Percentiles rank a stretch among this genome's conserved stretches.
These are phyloP conservation scores for Oryctes rhinoceros DNA, from an alignment of 1,140 invertebrate species.

Conservation along the genomic window DNA sequence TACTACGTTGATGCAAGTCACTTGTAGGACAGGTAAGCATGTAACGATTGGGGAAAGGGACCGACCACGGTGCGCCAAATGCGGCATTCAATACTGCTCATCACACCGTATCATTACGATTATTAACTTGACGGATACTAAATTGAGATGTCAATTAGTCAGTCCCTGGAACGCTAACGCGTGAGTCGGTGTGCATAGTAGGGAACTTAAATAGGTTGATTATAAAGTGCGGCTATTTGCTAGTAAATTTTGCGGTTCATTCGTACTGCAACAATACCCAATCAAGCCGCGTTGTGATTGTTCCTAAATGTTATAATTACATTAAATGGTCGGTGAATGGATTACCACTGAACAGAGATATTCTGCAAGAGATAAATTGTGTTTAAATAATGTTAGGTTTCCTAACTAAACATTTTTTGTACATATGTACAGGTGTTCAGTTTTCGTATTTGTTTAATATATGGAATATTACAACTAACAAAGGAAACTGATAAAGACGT, in stretches of 20 bases:
- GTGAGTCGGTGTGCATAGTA: constrained; percentile 22
- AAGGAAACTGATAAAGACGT: too few relatives aligned
- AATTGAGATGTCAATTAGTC: constrained; percentile 47
- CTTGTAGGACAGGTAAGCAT: constrained; percentile 25
- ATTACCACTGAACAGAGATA: not conserved
- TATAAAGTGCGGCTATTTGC: constrained; percentile 44
- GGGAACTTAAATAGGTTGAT: constrained; percentile 45
- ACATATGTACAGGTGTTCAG: too few relatives aligned
- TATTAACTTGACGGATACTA: constrained; percentile 46
- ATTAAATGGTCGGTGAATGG: not conserved
- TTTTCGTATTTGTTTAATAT: too few relatives aligned
- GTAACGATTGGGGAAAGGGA: not conserved
- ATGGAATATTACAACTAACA: too few relatives aligned
- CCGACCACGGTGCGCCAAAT: constrained; percentile 31
- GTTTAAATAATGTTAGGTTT: not conserved
- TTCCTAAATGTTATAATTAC: constrained; percentile 42
- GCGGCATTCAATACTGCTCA: constrained; percentile 43
- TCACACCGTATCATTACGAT: constrained; percentile 46
- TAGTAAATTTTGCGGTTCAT: constrained; percentile 45
- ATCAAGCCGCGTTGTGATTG: constrained; percentile 43
- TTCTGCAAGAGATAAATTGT: not conserved
- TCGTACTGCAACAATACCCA: constrained; percentile 43
- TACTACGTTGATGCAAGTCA: constrained; percentile 26
- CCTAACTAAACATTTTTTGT: not conserved
- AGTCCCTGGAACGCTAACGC: constrained; percentile 11